A percentile compares a stretch with the other conserved stretches of the same genome.
phyloP scores from a whole-genome alignment of 2,888 invertebrate genomes.

The Pycnomerus fuliginosus region DNA sequence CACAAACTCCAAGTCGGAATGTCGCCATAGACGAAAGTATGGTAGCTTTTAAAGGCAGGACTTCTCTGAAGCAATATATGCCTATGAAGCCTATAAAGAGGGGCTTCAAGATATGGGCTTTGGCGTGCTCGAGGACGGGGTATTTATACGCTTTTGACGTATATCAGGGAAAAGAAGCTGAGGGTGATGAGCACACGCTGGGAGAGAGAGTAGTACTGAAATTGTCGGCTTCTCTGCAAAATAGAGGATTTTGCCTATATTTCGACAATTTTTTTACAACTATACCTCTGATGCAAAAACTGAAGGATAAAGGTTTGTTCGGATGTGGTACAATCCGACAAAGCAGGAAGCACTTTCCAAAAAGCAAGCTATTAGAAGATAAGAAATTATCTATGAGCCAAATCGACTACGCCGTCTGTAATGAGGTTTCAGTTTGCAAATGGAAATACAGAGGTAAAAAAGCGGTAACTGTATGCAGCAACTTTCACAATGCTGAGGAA shows the following conservation, averaged over 20 bases:
- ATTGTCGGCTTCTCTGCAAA: too few species aligned
- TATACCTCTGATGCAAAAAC: slow-evolving; percentile 31
- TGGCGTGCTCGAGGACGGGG: too few species aligned
- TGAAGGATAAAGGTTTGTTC: slow-evolving; percentile 31
- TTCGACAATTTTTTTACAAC: slow-evolving; percentile 38
- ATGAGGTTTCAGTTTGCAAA: slow-evolving; percentile 26
- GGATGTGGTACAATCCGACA: slow-evolving; percentile 38
- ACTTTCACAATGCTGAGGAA: slow-evolving; percentile 29
- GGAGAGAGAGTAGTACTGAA: too few species aligned
- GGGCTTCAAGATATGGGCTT: too few species aligned
- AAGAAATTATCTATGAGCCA: slow-evolving; percentile 32
- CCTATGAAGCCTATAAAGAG: too few species aligned
- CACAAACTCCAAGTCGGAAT: not conserved
- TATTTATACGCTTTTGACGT: too few species aligned
- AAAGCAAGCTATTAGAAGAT: slow-evolving; percentile 28
- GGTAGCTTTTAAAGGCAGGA: slow-evolving; percentile 19
- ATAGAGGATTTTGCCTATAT: slow-evolving; percentile 33
- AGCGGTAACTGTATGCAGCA: slow-evolving; percentile 30
- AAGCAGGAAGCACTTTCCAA: slow-evolving; percentile 35
- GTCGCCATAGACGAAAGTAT: not conserved
- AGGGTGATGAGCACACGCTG: too few species aligned
- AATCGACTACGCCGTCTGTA: too few species aligned
- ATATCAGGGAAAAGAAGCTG: too few species aligned
- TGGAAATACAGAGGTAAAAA: slow-evolving; percentile 39
- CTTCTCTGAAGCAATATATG: slow-evolving; percentile 26